Base-by-base conservation (phyloP, 2,888 invertebrate species). In the Erebia ligea region DNA sequence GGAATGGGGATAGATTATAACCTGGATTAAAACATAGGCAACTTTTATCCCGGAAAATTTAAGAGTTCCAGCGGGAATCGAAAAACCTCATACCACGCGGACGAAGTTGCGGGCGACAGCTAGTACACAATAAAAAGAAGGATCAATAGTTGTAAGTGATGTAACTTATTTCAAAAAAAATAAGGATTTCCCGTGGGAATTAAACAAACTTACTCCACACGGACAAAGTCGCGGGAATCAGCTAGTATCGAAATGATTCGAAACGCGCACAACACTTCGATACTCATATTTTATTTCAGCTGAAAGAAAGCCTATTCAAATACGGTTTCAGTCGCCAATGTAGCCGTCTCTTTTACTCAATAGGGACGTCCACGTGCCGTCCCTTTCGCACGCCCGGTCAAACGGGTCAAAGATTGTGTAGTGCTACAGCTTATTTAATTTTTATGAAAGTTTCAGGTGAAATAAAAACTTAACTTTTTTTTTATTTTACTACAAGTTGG, bases 251-350 rank as follows among this genome's bases (percentile, higher is more conserved):
- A 61, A 19, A 42, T 2, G 21, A 42, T 61, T 45, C 61, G 11
- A 45, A 62, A 62, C 48, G 21, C 45, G 72, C 70, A 67, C 62
- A 68, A 75, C 68, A 71, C 78, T 70, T 72, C 69, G 77, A 74
- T 73, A 76, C 73, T 86, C 85, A 88, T 87, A 84, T 87, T 88
- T 87, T 87, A 88, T 87, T 90, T 85, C 83, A 86, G 81, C 81
- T 74, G 80, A 86, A 86, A 88, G 87, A 88, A 89, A 86, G 88
- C 84, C 89, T 90, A 87, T 84, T 87, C 87, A 87, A 87, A 87
- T 85, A 83, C 79, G 76, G 80, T 77, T 77, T 81, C 79, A 79
- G 76, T 78, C 82, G 86, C 85, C 85, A 81, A 85, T 86, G 86
- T 79, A 77, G 71, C 77, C 73, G 67, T 78, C 81, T 76, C 84